phyloP scores from a whole-genome alignment of 2,113 vertebrate species.

The Zapus hudsonius region DNA sequence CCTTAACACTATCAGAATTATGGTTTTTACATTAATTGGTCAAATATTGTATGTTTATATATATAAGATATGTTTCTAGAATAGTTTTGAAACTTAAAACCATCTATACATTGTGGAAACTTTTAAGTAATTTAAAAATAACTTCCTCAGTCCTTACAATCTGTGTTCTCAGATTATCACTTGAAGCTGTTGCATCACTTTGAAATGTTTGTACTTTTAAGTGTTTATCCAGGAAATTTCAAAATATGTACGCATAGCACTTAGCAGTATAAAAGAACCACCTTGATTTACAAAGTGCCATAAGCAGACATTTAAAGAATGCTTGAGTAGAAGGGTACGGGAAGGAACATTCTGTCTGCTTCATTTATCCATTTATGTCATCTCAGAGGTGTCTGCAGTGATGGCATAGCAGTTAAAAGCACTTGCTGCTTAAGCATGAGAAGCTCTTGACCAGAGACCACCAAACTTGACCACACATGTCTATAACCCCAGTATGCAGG shows the following conservation, averaged over 20 bases:
- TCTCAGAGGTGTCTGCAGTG: no score
- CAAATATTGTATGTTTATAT: no score
- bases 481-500: no score
- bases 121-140: neutral
- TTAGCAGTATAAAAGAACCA: constrained; percentile 24
- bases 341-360: neutral
- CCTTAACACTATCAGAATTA: neutral
- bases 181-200: constrained; percentile 35
- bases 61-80: neutral
- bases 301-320: constrained; percentile 6
- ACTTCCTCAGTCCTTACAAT: neutral
- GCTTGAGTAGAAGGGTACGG: neutral
- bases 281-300: neutral
- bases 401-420: no score
- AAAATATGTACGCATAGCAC: neutral
- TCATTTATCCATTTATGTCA: neutral
- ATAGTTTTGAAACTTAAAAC: constrained; percentile 10
- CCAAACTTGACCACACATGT: no score
- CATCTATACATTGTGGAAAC: neutral
- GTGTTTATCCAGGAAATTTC: constrained; percentile 35
- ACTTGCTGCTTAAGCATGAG: no score
- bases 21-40: constrained; percentile 19
- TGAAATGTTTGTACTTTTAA: constrained; percentile 7
- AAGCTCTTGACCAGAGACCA: no score
- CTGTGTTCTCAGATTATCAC: neutral